Conservation (phyloP, 2,888 invertebrate species). For the Erynnis tages region DNA sequence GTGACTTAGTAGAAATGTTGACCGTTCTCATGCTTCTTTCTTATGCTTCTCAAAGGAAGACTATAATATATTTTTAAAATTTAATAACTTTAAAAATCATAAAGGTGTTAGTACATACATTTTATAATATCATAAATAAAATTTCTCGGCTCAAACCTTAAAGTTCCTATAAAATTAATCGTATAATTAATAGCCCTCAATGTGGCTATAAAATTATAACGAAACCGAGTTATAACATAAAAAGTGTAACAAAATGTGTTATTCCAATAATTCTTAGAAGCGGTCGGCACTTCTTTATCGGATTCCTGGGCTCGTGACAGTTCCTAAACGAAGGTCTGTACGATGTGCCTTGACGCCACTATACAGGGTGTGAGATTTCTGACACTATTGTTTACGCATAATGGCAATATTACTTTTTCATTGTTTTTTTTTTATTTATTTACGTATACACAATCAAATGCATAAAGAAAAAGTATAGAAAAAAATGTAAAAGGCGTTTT, state of each 20-base stretch:
- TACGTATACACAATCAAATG: too few species aligned
- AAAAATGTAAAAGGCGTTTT: too few species aligned
- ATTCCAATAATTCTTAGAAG: slow-evolving; percentile 24
- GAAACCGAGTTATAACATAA: slow-evolving; percentile 14
- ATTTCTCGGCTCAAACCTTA: background rate
- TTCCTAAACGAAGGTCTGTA: slow-evolving; percentile 27
- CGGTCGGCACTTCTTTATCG: slow-evolving; percentile 21
- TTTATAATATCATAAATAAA: slow-evolving; percentile 11
- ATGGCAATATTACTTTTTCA: too few species aligned
- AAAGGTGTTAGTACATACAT: too few species aligned
- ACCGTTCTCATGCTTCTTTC: too few species aligned
- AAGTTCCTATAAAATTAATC: slow-evolving; percentile 14
- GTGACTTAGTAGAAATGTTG: too few species aligned
- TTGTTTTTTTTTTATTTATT: too few species aligned
- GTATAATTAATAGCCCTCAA: slow-evolving; percentile 6
- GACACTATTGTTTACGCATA: background rate
- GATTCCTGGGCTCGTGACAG: slow-evolving; percentile 23
- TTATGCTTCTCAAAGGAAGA: too few species aligned
- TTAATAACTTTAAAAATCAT: too few species aligned
- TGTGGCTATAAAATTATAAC: slow-evolving; percentile 15
- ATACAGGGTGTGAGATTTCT: slow-evolving; percentile 9
- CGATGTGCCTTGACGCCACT: slow-evolving; percentile 27
- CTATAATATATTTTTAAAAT: too few species aligned
- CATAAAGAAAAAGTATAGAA: too few species aligned
- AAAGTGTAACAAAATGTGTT: slow-evolving; percentile 22